These are phyloP conservation scores for Austrofundulus limnaeus DNA, from an alignment of 2,113 vertebrate genomes.

Conservation along the genomic window DNA sequence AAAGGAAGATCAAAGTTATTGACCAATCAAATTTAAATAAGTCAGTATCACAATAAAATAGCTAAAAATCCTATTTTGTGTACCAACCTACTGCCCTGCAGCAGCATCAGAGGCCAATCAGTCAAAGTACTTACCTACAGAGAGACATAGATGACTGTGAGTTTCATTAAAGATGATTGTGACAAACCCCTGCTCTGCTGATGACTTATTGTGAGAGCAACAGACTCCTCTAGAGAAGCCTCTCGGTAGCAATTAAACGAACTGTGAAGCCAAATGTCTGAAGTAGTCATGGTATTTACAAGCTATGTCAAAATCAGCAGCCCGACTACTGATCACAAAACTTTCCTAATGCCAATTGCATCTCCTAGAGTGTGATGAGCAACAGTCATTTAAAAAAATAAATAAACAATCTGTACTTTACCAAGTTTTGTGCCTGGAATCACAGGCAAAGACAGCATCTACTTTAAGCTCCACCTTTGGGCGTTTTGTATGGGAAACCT, in stretches of 20 bases:
- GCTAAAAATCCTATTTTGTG: constrained; percentile 55
- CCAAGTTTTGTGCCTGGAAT: constrained; percentile 13
- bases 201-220: constrained; percentile 53
- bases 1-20: no score
- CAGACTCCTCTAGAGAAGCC: constrained; percentile 46
- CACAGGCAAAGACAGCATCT: constrained; percentile 4
- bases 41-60: constrained; percentile 48
- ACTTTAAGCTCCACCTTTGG: constrained; percentile 9
- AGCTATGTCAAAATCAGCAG: constrained; percentile 32
- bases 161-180: constrained; percentile 61
- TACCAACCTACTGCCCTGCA: constrained; percentile 49
- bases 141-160: constrained; percentile 47
- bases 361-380: constrained; percentile 18
- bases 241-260: constrained; percentile 61
- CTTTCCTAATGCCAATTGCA: constrained; percentile 18
- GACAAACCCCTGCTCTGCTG: constrained; percentile 50
- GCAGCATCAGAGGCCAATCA: constrained; percentile 64
- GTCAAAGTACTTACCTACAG: constrained; percentile 45
- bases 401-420: constrained; percentile 6
- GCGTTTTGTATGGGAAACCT: no score
- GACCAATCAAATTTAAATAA: constrained; percentile 39
- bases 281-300: constrained; percentile 41
- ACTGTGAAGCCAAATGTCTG: constrained; percentile 47
- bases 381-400: constrained; percentile 17
- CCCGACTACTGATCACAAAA: constrained; percentile 27